phyloP scores from a whole-genome alignment of 1,140 invertebrate species.

The Apis dorsata region DNA sequence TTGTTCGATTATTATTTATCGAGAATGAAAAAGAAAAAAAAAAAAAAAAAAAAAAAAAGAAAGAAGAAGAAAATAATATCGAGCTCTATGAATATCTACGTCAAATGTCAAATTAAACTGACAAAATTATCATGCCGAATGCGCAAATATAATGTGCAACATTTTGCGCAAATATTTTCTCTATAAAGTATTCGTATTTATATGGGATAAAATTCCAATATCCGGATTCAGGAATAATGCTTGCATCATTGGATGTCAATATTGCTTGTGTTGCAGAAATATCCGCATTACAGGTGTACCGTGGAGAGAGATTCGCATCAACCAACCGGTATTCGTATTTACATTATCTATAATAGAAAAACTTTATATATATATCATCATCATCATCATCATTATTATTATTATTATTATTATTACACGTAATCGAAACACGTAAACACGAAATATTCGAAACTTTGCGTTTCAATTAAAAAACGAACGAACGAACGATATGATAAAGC shows the following conservation, averaged over 20 bases:
- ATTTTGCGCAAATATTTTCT: not conserved
- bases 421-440: no score
- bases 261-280: not conserved
- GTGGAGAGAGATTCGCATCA: not conserved
- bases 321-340: not conserved
- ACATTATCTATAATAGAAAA: not conserved
- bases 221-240: conserved; percentile 10
- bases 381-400: no score
- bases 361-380: not conserved
- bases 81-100: no score
- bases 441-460: no score
- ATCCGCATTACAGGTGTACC: not conserved
- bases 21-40: no score
- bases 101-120: no score
- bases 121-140: not conserved
- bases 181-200: not conserved
- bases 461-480: no score
- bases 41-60: no score
- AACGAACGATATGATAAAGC: no score
- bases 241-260: conserved; percentile 1
- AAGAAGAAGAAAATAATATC: no score
- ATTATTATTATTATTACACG: no score
- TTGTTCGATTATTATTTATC: no score
- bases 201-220: conserved; percentile 15
- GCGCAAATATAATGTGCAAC: not conserved